These are phyloP conservation scores for Agonopterix alstromeriana DNA, from an alignment of 2,888 invertebrate genomes.

Conservation along the genomic window DNA sequence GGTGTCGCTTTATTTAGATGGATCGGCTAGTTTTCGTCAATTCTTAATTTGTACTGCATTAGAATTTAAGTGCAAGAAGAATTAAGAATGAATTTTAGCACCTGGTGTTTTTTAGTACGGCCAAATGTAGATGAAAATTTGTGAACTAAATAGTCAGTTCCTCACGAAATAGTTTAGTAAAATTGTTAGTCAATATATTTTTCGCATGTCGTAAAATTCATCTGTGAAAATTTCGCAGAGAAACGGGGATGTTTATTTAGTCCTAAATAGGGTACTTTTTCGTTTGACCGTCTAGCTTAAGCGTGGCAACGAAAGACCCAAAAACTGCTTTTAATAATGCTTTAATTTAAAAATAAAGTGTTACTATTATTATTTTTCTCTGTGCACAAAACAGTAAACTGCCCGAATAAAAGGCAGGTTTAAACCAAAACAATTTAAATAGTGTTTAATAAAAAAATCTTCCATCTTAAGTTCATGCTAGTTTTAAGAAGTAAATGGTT, in stretches of 20 bases:
- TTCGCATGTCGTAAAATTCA: constrained; percentile 7
- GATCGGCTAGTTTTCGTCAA: constrained; percentile 38
- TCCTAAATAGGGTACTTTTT: not conserved
- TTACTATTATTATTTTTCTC: constrained; percentile 7
- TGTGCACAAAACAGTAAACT: constrained; percentile 43
- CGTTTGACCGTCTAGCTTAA: too few species aligned
- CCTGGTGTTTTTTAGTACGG: constrained; percentile 37
- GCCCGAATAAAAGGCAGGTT: constrained; percentile 19
- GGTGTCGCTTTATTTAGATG: constrained; percentile 9
- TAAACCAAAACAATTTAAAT: constrained; percentile 43
- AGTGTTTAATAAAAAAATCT: constrained; percentile 36
- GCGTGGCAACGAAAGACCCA: not conserved
- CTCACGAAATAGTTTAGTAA: constrained; percentile 23
- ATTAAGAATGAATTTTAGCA: constrained; percentile 7
- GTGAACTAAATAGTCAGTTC: constrained; percentile 27
- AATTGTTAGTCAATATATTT: constrained; percentile 19
- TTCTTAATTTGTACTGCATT: constrained; percentile 41
- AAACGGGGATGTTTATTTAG: not conserved
- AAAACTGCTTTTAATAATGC: constrained; percentile 8
- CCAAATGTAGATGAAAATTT: constrained; percentile 27
- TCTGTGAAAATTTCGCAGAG: too few species aligned
- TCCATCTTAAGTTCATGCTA: constrained; percentile 52
- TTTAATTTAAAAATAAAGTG: constrained; percentile 3
- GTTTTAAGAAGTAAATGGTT: constrained; percentile 35
- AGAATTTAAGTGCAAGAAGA: constrained; percentile 1